Evolutionary conservation across 2,888 invertebrate species (phyloP).

Genomic region (Tinea trinotella): DNA sequence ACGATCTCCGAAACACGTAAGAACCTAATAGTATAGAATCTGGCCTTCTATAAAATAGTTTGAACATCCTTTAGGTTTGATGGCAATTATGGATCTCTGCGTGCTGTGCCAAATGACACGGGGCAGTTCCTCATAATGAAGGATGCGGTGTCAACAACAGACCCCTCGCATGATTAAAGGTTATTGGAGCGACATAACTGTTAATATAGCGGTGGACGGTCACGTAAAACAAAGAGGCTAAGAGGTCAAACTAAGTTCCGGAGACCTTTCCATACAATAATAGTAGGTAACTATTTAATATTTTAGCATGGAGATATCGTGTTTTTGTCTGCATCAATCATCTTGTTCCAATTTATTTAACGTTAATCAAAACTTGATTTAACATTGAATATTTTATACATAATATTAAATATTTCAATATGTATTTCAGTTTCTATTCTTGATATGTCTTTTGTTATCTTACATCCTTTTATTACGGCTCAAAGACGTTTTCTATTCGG

Average conservation of each 20-base stretch:
- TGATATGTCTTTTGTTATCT: neutral
- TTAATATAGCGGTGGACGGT: slow-evolving; percentile 30
- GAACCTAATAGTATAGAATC: too few relatives aligned
- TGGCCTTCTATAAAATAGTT: too few relatives aligned
- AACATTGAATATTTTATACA: too few relatives aligned
- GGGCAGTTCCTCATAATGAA: slow-evolving; percentile 5
- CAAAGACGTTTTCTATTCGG: slow-evolving; percentile 11
- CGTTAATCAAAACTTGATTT: too few relatives aligned
- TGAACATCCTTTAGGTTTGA: neutral
- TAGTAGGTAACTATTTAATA: too few relatives aligned
- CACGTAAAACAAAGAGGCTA: slow-evolving; percentile 30
- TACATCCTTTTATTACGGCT: slow-evolving; percentile 14
- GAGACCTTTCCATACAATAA: neutral
- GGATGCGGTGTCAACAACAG: slow-evolving; percentile 16
- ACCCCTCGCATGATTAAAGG: slow-evolving; percentile 22
- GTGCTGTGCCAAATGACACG: slow-evolving; percentile 1
- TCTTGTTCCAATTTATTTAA: too few relatives aligned
- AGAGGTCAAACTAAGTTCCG: slow-evolving; percentile 23
- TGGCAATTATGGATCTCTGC: neutral
- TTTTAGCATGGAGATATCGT: too few relatives aligned
- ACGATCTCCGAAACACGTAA: too few relatives aligned
- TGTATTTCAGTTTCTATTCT: neutral
- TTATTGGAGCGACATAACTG: slow-evolving; percentile 29
- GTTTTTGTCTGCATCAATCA: too few relatives aligned
- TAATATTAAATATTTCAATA: too few relatives aligned